Evolutionary conservation across 2,797 vertebrate genomes (phyloP).

Genomic region (Tarsius wallacei): DNA sequence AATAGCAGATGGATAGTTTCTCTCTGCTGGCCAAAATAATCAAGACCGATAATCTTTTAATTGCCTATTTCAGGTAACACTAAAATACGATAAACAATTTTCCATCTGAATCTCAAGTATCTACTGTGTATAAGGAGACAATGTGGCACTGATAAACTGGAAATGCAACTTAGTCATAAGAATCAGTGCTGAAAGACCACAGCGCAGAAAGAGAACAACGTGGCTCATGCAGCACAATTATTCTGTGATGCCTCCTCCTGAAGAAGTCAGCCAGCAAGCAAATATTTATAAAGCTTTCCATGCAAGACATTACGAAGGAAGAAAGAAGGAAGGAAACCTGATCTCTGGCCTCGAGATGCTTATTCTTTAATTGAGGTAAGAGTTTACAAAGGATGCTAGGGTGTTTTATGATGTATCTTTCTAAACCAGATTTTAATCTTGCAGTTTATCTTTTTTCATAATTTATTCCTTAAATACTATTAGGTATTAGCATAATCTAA

Average conservation of each 20-base stretch:
- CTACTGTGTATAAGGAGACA: neutral
- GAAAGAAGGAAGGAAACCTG: neutral
- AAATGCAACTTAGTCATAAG: neutral
- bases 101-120: conserved; percentile 47
- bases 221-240: neutral
- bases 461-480: neutral
- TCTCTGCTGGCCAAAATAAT: conserved; percentile 18
- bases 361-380: neutral
- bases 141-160: neutral
- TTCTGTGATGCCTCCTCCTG: neutral
- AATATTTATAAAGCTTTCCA: neutral
- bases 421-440: conserved; percentile 47
- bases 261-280: neutral
- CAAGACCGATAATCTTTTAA: conserved; percentile 20
- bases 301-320: neutral
- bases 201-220: neutral
- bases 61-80: conserved; percentile 19
- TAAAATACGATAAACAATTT: neutral
- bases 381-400: conserved; percentile 18
- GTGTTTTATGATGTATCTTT: conserved; percentile 39
- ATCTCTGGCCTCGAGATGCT: neutral
- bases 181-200: neutral
- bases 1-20: neutral
- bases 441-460: conserved; percentile 44
- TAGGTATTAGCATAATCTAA: conserved; percentile 27